These are phyloP conservation scores for Tetragnatha versicolor DNA, from an alignment of 1,140 invertebrate species.

Conservation along the genomic window DNA sequence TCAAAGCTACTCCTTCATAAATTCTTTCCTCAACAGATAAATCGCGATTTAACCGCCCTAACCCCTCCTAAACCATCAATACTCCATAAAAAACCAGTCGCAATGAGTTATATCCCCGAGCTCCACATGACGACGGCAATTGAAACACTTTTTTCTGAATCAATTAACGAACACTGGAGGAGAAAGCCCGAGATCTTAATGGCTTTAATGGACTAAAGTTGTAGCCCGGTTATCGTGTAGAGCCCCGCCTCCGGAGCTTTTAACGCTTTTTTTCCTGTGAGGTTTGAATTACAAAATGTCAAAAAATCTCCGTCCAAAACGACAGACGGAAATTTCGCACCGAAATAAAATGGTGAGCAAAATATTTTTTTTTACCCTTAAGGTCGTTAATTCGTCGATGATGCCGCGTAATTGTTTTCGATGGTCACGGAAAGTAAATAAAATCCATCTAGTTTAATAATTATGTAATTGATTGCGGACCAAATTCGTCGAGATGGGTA, in stretches of 20 bases:
- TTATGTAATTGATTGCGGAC: neutral
- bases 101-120: too few species aligned
- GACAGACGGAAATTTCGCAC: too few species aligned
- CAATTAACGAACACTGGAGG: too few species aligned
- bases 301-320: neutral
- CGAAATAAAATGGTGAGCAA: neutral
- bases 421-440: neutral
- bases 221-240: neutral
- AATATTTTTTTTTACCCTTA: too few species aligned
- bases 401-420: neutral
- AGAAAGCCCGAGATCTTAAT: neutral
- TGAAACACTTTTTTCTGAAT: too few species aligned
- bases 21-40: too few species aligned
- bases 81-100: too few species aligned
- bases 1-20: too few species aligned
- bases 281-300: neutral
- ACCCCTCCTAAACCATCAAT: too few species aligned
- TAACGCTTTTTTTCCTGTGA: neutral
- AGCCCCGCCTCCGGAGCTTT: neutral
- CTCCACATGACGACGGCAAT: too few species aligned
- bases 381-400: neutral
- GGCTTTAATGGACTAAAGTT: constrained; percentile 14
- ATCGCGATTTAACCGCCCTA: too few species aligned
- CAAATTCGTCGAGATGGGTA: too few species aligned
- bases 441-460: neutral